A percentile compares a stretch with the other conserved stretches of the same genome.
Conservation (phyloP, 2,113 vertebrate species). For the Gallinago jamesoni region DNA sequence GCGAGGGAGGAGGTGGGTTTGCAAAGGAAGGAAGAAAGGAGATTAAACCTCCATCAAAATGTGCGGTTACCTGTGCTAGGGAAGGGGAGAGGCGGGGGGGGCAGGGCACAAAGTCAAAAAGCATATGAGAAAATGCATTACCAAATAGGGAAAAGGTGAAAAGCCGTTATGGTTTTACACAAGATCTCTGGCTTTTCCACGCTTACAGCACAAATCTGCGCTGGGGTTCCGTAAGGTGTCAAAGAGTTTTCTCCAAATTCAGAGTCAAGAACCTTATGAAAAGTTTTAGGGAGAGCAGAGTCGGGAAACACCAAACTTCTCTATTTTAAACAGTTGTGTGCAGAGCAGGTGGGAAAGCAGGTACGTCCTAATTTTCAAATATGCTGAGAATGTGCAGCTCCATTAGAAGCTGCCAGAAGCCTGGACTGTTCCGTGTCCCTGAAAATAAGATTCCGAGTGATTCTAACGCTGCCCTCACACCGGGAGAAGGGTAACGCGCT, state of each 20-base stretch:
- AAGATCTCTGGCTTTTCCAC: neutral
- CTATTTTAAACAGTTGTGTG: neutral
- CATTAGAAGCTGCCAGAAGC: neutral
- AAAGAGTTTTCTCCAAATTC: neutral
- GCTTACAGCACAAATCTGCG: neutral
- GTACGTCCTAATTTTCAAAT: fast-evolving
- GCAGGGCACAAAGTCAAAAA: neutral
- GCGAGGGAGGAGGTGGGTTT: conserved; percentile 46
- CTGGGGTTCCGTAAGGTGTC: neutral
- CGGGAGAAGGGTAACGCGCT: neutral
- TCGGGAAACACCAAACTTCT: neutral
- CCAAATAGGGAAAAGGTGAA: conserved; percentile 10
- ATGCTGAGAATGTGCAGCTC: neutral
- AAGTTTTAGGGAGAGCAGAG: neutral
- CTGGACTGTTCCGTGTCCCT: neutral
- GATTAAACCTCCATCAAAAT: conserved; percentile 58
- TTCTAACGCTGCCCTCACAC: neutral
- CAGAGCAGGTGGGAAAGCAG: neutral
- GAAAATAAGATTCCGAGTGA: neutral
- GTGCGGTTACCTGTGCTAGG: conserved; percentile 8
- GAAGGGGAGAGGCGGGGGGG: conserved; percentile 17
- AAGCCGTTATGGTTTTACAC: neutral
- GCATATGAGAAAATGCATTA: neutral
- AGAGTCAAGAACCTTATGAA: neutral
- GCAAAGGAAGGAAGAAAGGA: conserved; percentile 68